Base-by-base conservation (phyloP, 2,888 invertebrate genomes). In the Branchellion lobata region DNA sequence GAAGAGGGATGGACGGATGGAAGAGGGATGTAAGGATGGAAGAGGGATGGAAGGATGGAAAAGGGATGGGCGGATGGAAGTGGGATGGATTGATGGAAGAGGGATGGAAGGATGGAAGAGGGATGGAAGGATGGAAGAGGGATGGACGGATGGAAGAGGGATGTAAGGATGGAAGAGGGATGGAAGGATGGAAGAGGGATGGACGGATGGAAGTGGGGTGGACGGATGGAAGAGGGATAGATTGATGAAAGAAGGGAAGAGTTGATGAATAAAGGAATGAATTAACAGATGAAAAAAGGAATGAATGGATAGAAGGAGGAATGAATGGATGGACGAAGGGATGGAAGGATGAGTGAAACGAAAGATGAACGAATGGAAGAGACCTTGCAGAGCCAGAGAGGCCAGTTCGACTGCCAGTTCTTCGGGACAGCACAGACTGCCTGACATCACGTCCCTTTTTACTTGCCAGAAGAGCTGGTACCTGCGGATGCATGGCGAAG, bases 381-480 rank as follows among this genome's bases (percentile, higher is more conserved):
- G 14, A 95, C 94, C 98, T 89, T 99, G 99, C 82, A 99, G 89
- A 51, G 95, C 92, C 82, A 94, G 90, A 11, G 97, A 97, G 84
- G 95, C 92, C 82, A 99, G 90, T 86, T 99, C 96, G 11, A 96
- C 91, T 27, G 93, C 92, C 78, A 92, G 92, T 82, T 93, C 93
- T 85, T 93, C 92, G 0, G 94, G 92, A 87, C 95, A 95, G 85
- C 94, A 93, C 79, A 99, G 90, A 86, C 92, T 92, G 76, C 96
- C 98, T 85, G 93, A 93, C 69, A 95, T 89, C 81, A 99, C 92
- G 88, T 99, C 99, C 36, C 73, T 24, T 53, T 81, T 81, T 40
- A 81, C 34, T 51, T 81, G 81, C 33, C 74, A 33, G 33, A 75
- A 81, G 24, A 81, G 47, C 31, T 81, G 75, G 40, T 81, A 81